phyloP scores from a whole-genome alignment of 2,113 vertebrate genomes.

The Egretta garzetta region DNA sequence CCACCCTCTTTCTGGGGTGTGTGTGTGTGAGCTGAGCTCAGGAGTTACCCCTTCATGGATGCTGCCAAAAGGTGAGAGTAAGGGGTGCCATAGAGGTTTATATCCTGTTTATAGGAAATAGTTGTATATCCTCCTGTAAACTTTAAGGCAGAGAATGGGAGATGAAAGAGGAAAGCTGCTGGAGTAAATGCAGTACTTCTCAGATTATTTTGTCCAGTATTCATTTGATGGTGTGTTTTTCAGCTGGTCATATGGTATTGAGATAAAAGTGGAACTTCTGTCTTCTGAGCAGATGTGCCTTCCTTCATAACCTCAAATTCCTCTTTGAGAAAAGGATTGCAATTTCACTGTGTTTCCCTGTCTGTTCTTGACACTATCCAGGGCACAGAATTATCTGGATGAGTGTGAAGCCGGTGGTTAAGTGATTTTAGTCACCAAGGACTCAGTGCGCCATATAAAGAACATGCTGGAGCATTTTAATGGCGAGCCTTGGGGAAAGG shows the following conservation, averaged over 20 bases:
- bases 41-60: not conserved
- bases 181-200: not conserved
- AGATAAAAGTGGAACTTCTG: not conserved
- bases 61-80: not conserved
- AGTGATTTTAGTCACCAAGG: not conserved
- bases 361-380: not conserved
- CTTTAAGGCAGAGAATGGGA: not conserved
- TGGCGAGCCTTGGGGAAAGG: no score
- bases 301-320: not conserved
- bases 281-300: not conserved
- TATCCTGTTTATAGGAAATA: not conserved
- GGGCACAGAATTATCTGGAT: not conserved
- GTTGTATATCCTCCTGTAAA: not conserved
- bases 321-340: not conserved
- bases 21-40: not conserved
- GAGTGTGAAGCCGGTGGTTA: not conserved
- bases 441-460: no score
- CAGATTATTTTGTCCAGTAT: not conserved
- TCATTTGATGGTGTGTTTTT: not conserved
- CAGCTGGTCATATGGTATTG: not conserved
- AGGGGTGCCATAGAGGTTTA: not conserved
- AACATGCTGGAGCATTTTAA: no score
- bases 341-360: not conserved
- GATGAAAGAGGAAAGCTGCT: no score
- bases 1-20: not conserved